phyloP scores from a whole-genome alignment of 1,140 invertebrate species.

The Whitmania pigra region DNA sequence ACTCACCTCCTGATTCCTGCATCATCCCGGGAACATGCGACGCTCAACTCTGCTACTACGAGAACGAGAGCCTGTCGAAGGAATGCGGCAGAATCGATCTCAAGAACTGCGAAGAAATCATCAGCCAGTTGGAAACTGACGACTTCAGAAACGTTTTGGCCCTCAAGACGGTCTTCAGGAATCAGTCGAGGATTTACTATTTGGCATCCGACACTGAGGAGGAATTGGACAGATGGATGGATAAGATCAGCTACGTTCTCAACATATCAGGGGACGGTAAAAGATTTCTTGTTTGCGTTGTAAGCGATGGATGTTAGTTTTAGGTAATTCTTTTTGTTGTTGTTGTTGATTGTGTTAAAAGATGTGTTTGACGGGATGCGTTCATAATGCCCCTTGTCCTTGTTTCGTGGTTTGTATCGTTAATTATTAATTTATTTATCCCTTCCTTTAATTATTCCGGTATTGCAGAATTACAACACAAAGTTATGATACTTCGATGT shows the following conservation, averaged over 20 bases:
- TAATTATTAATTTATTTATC: too few species aligned
- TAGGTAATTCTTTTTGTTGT: too few species aligned
- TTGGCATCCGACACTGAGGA: constrained; percentile 12
- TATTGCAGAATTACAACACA: too few species aligned
- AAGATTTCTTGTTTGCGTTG: too few species aligned
- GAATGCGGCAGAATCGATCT: constrained; percentile 20
- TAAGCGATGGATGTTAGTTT: too few species aligned
- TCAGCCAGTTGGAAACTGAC: constrained; percentile 16
- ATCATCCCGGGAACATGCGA: constrained; percentile 16
- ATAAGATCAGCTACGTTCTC: constrained; percentile 22
- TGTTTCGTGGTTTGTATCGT: too few species aligned
- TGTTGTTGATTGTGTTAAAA: too few species aligned
- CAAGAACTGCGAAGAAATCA: constrained; percentile 22
- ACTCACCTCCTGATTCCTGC: constrained; percentile 11
- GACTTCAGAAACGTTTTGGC: constrained; percentile 19
- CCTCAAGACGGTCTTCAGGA: constrained; percentile 16
- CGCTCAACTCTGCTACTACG: constrained; percentile 22
- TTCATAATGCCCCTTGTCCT: too few species aligned
- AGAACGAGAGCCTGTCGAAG: constrained; percentile 8
- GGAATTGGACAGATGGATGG: constrained; percentile 22
- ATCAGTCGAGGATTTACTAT: constrained; percentile 18
- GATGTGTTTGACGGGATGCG: too few species aligned
- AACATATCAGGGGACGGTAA: constrained; percentile 13
- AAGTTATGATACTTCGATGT: too few species aligned
- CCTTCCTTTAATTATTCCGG: too few species aligned